These are phyloP conservation scores for Agapornis canus DNA, from an alignment of 2,797 vertebrate species.

Conservation along the genomic window DNA sequence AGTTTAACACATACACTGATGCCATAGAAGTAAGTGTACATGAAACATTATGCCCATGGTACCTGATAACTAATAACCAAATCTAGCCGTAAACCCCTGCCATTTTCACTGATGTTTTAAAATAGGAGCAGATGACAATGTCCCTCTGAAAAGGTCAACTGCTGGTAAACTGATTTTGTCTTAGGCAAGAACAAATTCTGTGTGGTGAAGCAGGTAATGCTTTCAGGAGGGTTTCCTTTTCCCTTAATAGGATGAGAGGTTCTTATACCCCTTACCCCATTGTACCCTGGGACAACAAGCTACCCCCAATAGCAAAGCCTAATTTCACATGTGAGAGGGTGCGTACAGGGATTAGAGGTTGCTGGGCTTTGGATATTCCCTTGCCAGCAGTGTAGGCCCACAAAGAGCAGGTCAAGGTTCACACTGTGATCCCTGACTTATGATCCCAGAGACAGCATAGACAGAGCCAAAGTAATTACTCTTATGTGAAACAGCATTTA, in stretches of 20 bases:
- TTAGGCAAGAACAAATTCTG: not conserved
- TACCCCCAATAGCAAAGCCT: not conserved
- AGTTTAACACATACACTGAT: not conserved
- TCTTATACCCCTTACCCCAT: not conserved
- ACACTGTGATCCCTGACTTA: not conserved
- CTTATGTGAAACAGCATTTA: not conserved
- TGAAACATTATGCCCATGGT: not conserved
- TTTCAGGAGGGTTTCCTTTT: not conserved
- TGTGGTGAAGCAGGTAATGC: not conserved
- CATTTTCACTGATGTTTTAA: not conserved
- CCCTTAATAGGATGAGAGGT: not conserved
- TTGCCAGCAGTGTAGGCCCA: not conserved
- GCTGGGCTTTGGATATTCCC: not conserved
- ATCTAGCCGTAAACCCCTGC: not conserved
- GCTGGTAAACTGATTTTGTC: not conserved
- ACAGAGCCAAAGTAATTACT: slow-evolving; percentile 34
- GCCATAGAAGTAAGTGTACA: not conserved
- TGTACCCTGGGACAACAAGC: not conserved
- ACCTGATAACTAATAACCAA: not conserved
- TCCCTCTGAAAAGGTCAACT: not conserved
- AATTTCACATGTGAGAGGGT: not conserved
- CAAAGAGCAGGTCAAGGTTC: not conserved
- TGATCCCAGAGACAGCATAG: not conserved
- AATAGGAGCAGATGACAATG: not conserved
- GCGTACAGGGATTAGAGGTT: not conserved